These are phyloP conservation scores for Shinisaurus crocodilurus DNA, from an alignment of 2,113 vertebrate genomes.

Conservation along the genomic window DNA sequence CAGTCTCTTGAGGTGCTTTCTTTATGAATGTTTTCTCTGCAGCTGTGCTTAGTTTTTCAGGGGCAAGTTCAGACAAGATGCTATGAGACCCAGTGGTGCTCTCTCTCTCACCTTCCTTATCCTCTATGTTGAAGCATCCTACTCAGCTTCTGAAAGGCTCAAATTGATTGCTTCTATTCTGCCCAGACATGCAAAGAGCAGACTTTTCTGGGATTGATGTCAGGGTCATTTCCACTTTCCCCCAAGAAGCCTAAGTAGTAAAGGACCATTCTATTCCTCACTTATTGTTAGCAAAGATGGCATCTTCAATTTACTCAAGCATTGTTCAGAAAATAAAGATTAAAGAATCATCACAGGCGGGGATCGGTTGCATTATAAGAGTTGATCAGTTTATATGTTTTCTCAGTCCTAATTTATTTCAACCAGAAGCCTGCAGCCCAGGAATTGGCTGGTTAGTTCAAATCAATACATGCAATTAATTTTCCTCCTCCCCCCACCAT, in stretches of 20 bases:
- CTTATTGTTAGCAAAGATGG: background rate
- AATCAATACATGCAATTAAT: background rate
- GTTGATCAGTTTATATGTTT: background rate
- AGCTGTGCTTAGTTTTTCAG: conserved; percentile 2
- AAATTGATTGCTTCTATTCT: background rate
- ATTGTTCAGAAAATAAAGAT: background rate
- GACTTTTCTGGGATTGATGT: background rate
- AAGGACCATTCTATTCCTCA: background rate
- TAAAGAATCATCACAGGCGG: background rate
- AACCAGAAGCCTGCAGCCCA: background rate
- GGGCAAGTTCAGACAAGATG: conserved; percentile 22
- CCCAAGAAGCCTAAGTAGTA: background rate
- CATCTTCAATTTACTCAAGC: background rate
- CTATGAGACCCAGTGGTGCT: background rate
- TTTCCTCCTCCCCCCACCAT: too few relatives aligned
- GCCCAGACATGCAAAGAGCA: background rate
- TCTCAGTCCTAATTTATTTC: background rate
- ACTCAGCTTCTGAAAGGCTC: background rate
- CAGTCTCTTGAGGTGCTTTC: background rate
- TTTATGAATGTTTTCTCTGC: conserved; percentile 16
- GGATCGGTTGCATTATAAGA: background rate
- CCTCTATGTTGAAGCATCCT: background rate
- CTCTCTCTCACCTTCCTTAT: background rate
- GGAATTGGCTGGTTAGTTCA: background rate
- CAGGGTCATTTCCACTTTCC: background rate